Conservation (phyloP, 2,113 vertebrate genomes). For the Lophochroa leadbeateri region DNA sequence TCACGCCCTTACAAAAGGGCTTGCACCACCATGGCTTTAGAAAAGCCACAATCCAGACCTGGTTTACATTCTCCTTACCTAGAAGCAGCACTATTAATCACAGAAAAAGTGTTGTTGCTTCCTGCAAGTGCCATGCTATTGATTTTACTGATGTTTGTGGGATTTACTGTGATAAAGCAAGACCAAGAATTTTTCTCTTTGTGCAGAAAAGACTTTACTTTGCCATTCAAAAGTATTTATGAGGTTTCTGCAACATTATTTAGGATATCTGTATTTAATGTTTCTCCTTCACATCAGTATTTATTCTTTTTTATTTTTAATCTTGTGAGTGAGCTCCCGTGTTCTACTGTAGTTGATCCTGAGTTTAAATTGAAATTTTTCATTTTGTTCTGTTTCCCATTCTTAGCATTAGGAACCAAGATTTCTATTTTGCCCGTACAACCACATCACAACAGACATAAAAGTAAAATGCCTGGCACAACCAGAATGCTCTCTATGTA, state of each 20-base stretch:
- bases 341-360: background rate
- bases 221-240: background rate
- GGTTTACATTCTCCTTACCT: background rate
- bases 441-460: background rate
- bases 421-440: background rate
- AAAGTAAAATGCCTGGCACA: background rate
- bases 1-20: rapidly evolving
- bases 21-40: rapidly evolving
- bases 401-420: background rate
- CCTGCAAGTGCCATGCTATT: background rate
- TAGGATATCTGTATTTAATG: background rate
- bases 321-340: background rate
- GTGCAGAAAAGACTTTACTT: background rate
- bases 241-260: background rate
- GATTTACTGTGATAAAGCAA: background rate
- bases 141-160: background rate
- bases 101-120: background rate
- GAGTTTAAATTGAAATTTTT: background rate
- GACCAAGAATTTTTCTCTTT: background rate
- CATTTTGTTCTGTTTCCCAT: background rate
- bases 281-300: background rate
- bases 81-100: background rate
- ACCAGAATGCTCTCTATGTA: rapidly evolving
- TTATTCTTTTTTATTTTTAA: background rate
- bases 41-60: background rate